Conservation (phyloP, 2,888 invertebrate genomes). For the Rhodophaea formosa region DNA sequence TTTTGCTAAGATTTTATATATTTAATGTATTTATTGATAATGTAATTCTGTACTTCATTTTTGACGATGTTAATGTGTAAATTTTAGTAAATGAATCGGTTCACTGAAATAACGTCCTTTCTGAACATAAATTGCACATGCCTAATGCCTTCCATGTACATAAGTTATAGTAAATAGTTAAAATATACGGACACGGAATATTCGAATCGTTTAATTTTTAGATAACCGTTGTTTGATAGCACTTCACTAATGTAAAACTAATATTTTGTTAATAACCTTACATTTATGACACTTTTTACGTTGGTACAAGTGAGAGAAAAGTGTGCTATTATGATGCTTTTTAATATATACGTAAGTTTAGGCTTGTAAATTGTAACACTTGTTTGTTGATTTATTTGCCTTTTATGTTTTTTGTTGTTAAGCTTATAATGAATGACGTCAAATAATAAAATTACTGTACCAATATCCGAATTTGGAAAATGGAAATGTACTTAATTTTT, state of each 20-base stretch:
- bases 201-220: constrained; percentile 30
- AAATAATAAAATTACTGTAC: too few species aligned
- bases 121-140: constrained; percentile 46
- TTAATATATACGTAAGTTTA: too few species aligned
- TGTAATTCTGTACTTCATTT: constrained; percentile 28
- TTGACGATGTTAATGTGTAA: constrained; percentile 34
- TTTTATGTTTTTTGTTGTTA: too few species aligned
- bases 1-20: constrained; percentile 29
- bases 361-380: too few species aligned
- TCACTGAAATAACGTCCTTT: constrained; percentile 38
- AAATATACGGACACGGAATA: constrained; percentile 28
- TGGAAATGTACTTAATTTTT: too few species aligned
- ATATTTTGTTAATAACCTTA: constrained; percentile 13
- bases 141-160: constrained; percentile 76
- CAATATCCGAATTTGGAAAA: too few species aligned
- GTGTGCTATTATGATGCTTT: neutral
- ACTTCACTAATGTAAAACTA: constrained; percentile 26
- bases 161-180: constrained; percentile 46
- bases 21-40: constrained; percentile 15
- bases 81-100: constrained; percentile 35
- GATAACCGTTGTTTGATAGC: constrained; percentile 21
- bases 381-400: too few species aligned
- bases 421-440: too few species aligned
- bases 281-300: constrained; percentile 29
- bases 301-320: constrained; percentile 25